Evolutionary conservation across 2,888 invertebrate species (phyloP).

Genomic region (Bombylius discolor): DNA sequence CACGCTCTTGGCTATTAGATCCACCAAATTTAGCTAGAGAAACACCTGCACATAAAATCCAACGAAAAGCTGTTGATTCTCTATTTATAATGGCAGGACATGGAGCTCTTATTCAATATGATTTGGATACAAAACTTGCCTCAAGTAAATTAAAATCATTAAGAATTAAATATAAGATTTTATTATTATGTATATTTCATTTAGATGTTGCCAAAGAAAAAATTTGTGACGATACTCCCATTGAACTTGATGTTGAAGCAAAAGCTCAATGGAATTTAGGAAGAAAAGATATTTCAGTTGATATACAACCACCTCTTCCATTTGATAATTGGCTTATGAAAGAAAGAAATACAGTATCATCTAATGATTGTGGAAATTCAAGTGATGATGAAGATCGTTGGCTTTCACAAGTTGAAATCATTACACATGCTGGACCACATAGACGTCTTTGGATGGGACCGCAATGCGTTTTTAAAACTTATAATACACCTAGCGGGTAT

Average conservation of each 20-base stretch:
- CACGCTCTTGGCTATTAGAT: constrained; percentile 54
- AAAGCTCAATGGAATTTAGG: constrained; percentile 83
- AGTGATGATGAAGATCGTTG: constrained; percentile 63
- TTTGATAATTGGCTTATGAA: constrained; percentile 53
- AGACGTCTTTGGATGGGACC: constrained; percentile 98
- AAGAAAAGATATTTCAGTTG: constrained; percentile 42
- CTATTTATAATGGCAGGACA: constrained; percentile 81
- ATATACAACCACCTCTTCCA: constrained; percentile 64
- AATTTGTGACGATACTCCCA: constrained; percentile 71
- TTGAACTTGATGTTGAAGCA: constrained; percentile 74
- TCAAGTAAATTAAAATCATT: constrained; percentile 32
- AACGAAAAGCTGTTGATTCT: constrained; percentile 58
- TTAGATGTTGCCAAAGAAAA: constrained; percentile 68
- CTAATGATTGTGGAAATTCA: constrained; percentile 2
- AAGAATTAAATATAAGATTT: neutral
- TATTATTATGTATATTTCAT: constrained; percentile 4
- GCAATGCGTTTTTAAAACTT: constrained; percentile 96
- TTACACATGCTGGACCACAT: constrained; percentile 93
- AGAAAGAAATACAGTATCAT: constrained; percentile 27
- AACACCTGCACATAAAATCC: constrained; percentile 32
- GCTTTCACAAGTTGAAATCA: constrained; percentile 94
- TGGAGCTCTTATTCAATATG: constrained; percentile 77
- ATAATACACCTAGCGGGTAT: constrained; percentile 62
- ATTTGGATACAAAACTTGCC: constrained; percentile 63
- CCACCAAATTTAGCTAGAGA: constrained; percentile 38